phyloP scores from a whole-genome alignment of 92 coral and sea anemone genomes.

The Zoanthus sansibaricus region DNA sequence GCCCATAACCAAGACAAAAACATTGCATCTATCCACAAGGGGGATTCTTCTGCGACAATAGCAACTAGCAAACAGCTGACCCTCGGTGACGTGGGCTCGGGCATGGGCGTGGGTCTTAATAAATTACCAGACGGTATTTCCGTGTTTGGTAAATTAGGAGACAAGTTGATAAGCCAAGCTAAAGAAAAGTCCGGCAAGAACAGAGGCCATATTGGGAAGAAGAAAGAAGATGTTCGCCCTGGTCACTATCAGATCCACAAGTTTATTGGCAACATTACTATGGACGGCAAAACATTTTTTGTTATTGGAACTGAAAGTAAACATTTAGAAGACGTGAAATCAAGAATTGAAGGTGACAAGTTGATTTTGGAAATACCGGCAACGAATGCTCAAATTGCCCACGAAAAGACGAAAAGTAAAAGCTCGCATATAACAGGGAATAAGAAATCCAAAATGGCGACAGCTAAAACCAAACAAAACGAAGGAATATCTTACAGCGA shows the following conservation, averaged over 20 bases:
- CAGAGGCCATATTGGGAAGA: constrained; percentile 65
- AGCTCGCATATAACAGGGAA: constrained; percentile 48
- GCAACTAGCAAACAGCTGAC: constrained; percentile 99
- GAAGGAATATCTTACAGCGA: constrained; percentile 62
- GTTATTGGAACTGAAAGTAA: constrained; percentile 95
- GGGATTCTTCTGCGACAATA: constrained; percentile 82
- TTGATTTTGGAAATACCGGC: constrained; percentile 85
- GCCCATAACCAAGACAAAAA: constrained; percentile 71
- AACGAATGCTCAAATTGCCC: constrained; percentile 45
- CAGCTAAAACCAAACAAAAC: not conserved
- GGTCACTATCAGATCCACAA: constrained; percentile 64
- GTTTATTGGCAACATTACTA: constrained; percentile 93
- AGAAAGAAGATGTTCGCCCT: constrained; percentile 25
- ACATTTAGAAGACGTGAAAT: constrained; percentile 71
- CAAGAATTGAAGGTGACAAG: constrained; percentile 78
- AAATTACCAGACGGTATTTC: constrained; percentile 85
- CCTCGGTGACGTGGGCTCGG: constrained; percentile 95
- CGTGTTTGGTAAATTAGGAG: constrained; percentile 89
- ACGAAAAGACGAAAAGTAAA: constrained; percentile 40
- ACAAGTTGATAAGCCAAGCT: constrained; percentile 56
- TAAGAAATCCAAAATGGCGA: constrained; percentile 68
- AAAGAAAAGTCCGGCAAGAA: constrained; percentile 55
- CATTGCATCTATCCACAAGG: constrained; percentile 54
- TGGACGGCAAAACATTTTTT: constrained; percentile 90
- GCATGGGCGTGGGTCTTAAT: constrained; percentile 90